These are phyloP conservation scores for Semotilus atromaculatus DNA, from an alignment of 2,797 vertebrate genomes.

Conservation along the genomic window DNA sequence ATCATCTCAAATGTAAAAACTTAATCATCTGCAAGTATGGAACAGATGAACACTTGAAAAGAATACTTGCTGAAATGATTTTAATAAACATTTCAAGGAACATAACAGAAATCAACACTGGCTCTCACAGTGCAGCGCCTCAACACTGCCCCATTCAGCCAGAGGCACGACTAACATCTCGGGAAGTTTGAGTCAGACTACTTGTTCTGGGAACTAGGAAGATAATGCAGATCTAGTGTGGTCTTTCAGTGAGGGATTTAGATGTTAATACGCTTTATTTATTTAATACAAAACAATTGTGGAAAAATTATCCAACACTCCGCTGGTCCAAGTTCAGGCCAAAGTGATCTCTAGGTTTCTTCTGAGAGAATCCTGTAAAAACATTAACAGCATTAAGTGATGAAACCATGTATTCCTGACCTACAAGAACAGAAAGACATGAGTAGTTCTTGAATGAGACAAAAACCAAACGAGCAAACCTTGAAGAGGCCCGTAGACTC, in stretches of 20 bases:
- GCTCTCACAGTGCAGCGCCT: neutral
- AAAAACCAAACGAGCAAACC: constrained; percentile 59
- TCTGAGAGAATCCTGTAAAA: neutral
- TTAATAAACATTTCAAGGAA: constrained; percentile 17
- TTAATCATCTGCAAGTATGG: neutral
- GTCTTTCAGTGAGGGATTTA: neutral
- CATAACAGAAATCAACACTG: constrained; percentile 3
- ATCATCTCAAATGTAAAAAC: neutral
- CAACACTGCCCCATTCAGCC: neutral
- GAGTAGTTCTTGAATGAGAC: neutral
- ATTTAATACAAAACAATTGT: neutral
- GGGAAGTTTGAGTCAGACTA: neutral
- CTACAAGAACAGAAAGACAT: neutral
- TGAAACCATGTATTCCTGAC: neutral
- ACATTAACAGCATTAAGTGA: neutral
- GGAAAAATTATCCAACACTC: neutral
- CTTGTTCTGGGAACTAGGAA: neutral
- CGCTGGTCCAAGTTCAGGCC: neutral
- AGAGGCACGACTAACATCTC: neutral
- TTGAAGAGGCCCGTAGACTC: constrained; percentile 72
- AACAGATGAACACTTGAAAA: neutral
- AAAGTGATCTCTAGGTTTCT: neutral
- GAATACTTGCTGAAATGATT: neutral
- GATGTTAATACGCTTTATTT: neutral
- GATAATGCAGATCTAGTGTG: neutral